These are phyloP conservation scores for Urocitellus parryii DNA, from an alignment of 2,113 vertebrate species.

Conservation along the genomic window DNA sequence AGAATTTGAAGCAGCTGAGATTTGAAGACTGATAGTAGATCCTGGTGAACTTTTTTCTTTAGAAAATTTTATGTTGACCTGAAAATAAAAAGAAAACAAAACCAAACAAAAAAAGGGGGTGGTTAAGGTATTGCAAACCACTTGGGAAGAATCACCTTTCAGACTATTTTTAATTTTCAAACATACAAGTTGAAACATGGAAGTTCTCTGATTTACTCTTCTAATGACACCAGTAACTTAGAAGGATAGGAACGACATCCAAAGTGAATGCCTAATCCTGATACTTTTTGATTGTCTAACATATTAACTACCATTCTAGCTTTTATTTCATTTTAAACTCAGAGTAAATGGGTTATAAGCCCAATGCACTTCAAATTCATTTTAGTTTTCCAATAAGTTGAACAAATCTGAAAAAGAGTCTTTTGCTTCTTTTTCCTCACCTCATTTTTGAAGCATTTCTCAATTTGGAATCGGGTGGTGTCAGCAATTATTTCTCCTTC, in stretches of 20 bases:
- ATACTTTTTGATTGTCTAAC: not conserved
- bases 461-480: conserved; percentile 82
- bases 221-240: not conserved
- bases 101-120: too few species aligned
- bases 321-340: not conserved
- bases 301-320: not conserved
- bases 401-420: not conserved
- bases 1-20: conserved; percentile 89
- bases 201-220: not conserved
- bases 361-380: not conserved
- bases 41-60: conserved; percentile 84
- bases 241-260: not conserved
- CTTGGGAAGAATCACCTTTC: not conserved
- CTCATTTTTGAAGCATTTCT: conserved; percentile 91
- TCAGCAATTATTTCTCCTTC: conserved; percentile 87
- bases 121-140: not conserved
- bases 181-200: too few species aligned
- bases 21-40: conserved; percentile 81
- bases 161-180: not conserved
- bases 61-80: conserved; percentile 91
- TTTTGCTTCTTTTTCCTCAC: conserved; percentile 74
- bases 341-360: not conserved
- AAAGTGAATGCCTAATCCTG: not conserved
- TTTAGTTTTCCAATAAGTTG: not conserved
- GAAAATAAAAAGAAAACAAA: conserved; percentile 43